Percentiles rank a stretch among this genome's conserved stretches.
Evolutionary conservation across 2,888 invertebrate species (phyloP).

Genomic region (Drosophila merina): DNA sequence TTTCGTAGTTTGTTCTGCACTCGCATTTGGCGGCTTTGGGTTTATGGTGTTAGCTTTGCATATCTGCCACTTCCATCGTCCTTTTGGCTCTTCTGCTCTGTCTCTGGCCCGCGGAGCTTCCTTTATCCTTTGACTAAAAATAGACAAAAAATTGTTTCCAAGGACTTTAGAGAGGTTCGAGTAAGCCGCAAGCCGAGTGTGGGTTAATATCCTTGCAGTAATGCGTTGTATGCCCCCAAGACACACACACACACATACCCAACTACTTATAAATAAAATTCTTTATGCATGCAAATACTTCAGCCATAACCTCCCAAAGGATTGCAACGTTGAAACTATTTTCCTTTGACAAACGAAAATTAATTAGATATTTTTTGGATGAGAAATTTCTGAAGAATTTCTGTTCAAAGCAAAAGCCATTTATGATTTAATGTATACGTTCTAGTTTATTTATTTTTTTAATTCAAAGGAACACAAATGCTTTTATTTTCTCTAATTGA

Average conservation of each 20-base stretch:
- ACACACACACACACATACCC: not conserved
- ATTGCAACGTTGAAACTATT: conserved; percentile 36
- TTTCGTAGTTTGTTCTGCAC: conserved; percentile 37
- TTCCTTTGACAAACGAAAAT: conserved; percentile 49
- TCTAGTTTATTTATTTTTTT: too few relatives aligned
- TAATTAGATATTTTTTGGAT: conserved; percentile 47
- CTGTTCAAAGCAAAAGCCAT: not conserved
- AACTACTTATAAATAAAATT: conserved; percentile 1
- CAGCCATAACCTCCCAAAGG: conserved; percentile 28
- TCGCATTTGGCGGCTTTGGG: conserved; percentile 40
- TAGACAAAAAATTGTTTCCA: conserved; percentile 40
- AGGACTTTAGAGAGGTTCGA: conserved; percentile 33
- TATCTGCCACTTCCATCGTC: conserved; percentile 22
- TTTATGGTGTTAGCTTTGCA: conserved; percentile 36
- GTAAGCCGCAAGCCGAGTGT: conserved; percentile 46
- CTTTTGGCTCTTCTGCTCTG: conserved; percentile 2
- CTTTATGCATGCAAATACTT: conserved; percentile 16
- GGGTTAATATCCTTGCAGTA: conserved; percentile 46
- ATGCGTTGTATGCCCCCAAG: conserved; percentile 32
- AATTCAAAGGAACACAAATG: too few relatives aligned
- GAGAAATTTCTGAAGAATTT: conserved; percentile 22
- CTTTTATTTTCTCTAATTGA: not conserved
- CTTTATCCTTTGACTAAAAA: conserved; percentile 44
- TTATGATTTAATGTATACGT: not conserved
- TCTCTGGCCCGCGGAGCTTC: conserved; percentile 13